Percentiles rank a stretch among this genome's conserved stretches.
Evolutionary conservation across 2,888 invertebrate species (phyloP).

Genomic region (Digitonthophagus gazella): DNA sequence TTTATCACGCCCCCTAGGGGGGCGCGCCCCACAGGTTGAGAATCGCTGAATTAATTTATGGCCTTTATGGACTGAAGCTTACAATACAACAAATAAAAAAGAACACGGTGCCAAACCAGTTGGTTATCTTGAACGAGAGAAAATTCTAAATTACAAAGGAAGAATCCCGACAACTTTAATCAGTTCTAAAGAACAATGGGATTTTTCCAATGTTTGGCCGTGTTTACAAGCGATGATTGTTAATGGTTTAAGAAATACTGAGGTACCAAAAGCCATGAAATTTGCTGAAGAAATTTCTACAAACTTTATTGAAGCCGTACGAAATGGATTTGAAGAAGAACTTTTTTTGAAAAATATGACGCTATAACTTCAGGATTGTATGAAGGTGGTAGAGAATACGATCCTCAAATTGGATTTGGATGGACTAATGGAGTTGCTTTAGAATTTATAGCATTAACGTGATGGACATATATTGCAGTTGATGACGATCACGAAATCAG

Average conservation of each 20-base stretch:
- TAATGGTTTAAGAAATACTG: slow-evolving; percentile 57
- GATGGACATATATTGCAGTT: no score
- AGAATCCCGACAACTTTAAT: slow-evolving; percentile 69
- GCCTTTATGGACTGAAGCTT: slow-evolving; percentile 66
- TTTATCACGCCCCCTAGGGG: no score
- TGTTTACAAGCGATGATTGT: slow-evolving; percentile 75
- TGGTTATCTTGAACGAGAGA: slow-evolving; percentile 13
- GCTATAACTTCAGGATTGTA: slow-evolving; percentile 62
- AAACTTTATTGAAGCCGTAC: slow-evolving; percentile 67
- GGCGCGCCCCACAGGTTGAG: no score
- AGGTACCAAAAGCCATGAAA: slow-evolving; percentile 48
- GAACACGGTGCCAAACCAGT: slow-evolving; percentile 4
- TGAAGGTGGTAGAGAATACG: slow-evolving; percentile 56
- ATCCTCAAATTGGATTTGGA: slow-evolving; percentile 36
- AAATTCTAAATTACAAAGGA: slow-evolving; percentile 47
- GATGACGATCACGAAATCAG: no score
- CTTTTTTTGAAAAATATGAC: slow-evolving; percentile 76
- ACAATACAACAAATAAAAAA: background rate
- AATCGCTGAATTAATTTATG: no score
- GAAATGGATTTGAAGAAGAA: slow-evolving; percentile 60
- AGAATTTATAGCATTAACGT: no score
- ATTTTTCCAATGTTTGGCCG: slow-evolving; percentile 84
- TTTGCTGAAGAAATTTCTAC: slow-evolving; percentile 65
- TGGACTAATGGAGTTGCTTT: slow-evolving; percentile 36
- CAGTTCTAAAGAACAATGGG: slow-evolving; percentile 74